Conservation (phyloP, 2,888 invertebrate genomes). For the Lycophotia porphyrea region DNA sequence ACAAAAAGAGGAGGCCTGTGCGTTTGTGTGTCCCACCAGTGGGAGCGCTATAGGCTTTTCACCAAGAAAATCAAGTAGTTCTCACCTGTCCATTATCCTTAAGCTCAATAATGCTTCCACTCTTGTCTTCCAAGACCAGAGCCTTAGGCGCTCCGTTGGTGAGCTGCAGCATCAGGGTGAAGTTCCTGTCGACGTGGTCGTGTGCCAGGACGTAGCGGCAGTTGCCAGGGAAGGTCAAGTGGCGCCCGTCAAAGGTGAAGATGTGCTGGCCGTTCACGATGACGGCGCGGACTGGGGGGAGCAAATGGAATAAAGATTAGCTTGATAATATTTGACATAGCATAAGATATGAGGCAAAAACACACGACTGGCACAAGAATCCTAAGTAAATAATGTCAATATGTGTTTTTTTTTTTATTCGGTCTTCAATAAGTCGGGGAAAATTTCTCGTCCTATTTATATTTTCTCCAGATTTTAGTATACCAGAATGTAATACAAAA, state of each 20-base stretch:
- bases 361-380: not conserved
- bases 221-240: constrained; percentile 94
- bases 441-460: too few relatives aligned
- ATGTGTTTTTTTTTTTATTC: not conserved
- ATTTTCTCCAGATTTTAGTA: not conserved
- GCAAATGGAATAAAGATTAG: not conserved
- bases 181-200: constrained; percentile 96
- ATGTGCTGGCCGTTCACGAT: constrained; percentile 95
- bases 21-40: not conserved
- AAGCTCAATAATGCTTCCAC: constrained; percentile 91
- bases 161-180: constrained; percentile 94
- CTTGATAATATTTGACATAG: too few relatives aligned
- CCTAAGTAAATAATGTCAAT: not conserved
- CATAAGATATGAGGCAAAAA: not conserved
- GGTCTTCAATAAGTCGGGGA: not conserved
- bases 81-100: constrained; percentile 91
- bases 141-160: constrained; percentile 92
- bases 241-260: constrained; percentile 96
- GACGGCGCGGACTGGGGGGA: constrained; percentile 91
- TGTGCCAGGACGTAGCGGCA: constrained; percentile 96
- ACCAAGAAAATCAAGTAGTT: not conserved
- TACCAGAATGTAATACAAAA: not conserved
- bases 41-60: not conserved
- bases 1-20: not conserved
- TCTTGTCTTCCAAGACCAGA: constrained; percentile 92